phyloP scores from a whole-genome alignment of 2,888 invertebrate genomes.

The Laspeyria flexula region DNA sequence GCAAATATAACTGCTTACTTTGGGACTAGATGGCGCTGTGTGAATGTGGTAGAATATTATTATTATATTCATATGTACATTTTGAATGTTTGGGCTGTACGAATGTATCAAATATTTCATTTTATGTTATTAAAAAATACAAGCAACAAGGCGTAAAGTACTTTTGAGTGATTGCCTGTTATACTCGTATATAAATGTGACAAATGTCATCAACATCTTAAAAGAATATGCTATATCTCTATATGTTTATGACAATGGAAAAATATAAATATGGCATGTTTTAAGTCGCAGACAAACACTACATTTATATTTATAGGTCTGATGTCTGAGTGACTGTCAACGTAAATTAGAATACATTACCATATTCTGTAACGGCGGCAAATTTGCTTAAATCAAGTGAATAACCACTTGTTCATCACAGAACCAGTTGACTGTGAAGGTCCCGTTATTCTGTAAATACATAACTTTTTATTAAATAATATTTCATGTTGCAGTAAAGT shows the following conservation, averaged over 20 bases:
- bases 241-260: neutral
- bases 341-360: slow-evolving; percentile 20
- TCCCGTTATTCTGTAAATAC: slow-evolving; percentile 19
- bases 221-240: too few species aligned
- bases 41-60: too few species aligned
- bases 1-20: too few species aligned
- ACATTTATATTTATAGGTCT: slow-evolving; percentile 31
- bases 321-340: slow-evolving; percentile 24
- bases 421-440: slow-evolving; percentile 24
- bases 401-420: slow-evolving; percentile 19
- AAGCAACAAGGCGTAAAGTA: too few species aligned
- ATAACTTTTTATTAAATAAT: slow-evolving; percentile 18
- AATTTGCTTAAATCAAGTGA: slow-evolving; percentile 17
- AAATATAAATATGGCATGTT: slow-evolving; percentile 9
- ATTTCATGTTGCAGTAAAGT: neutral
- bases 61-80: too few species aligned
- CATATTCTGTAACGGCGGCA: slow-evolving; percentile 13
- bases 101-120: too few species aligned
- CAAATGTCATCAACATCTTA: too few species aligned
- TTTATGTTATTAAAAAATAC: too few species aligned
- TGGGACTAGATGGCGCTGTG: too few species aligned
- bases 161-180: too few species aligned
- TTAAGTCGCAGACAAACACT: slow-evolving; percentile 29
- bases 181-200: too few species aligned
- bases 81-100: neutral